Base-by-base conservation (phyloP, 2,888 invertebrate genomes). In the Agrotis segetum region DNA sequence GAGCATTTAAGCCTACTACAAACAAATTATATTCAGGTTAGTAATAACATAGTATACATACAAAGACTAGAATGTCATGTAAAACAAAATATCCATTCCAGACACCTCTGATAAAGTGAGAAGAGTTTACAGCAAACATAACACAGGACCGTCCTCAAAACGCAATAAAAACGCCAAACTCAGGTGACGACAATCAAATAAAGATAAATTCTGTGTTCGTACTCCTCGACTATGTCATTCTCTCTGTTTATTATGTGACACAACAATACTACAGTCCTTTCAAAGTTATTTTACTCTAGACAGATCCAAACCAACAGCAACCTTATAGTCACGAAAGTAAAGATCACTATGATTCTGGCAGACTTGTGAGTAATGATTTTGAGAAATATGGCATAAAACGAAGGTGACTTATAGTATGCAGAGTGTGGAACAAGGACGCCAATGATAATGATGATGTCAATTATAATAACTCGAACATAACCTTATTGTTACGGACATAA, bases 151-250 rank as follows among this genome's bases (percentile, higher is more conserved):
- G 21, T 58, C 46, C 24, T 50, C 24, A 46, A 46, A 40, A 53
- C 24, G 46, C 24, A 53, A 78, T 55, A 72, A 79, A 79, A 59
- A 53, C 56, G 49, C 49, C 79, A 60, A 59, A 52, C 47, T 24
- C 40, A 63, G 59, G 44, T 79, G 64, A 49, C 59, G 16, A 75
- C 73, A 64, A 72, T 50, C 74, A 72, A 72, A 75, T 75, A 72
- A 72, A 74, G 50, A 77, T 71, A 74, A 60, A 72, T 72, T 72
- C 79, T 44, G 24, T 59, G 79, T 72, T 53, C 64, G 3, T 53
- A 21, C 29, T 53, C 52, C 53, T 47, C 44, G 24, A 9, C 21
- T 55, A 19, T 63, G 46, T 70, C 63, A 67, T 46, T 59, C 34
- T 13, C 40, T 63, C 62, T 72, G 66, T 72, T 77, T 59, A 72